Conservation (phyloP, 2,797 vertebrate species). For the Scomberomorus guttatus region DNA sequence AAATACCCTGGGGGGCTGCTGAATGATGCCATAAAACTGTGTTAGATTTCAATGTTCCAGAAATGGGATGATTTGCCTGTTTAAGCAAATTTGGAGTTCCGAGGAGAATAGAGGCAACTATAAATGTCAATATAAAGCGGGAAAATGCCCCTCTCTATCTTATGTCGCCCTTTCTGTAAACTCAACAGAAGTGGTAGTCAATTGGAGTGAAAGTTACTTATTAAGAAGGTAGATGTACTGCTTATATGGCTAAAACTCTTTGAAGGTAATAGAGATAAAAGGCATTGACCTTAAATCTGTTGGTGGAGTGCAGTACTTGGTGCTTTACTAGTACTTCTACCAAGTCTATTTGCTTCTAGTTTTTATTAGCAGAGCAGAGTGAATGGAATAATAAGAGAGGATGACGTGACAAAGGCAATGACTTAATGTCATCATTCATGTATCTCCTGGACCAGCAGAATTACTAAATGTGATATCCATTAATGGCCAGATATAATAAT, state of each 20-base stretch:
- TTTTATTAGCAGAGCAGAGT: too few relatives aligned
- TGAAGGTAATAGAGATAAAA: not conserved
- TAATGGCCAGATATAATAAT: too few relatives aligned
- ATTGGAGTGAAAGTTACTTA: not conserved
- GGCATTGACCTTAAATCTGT: too few relatives aligned
- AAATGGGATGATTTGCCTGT: slow-evolving; percentile 23
- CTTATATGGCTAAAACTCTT: not conserved
- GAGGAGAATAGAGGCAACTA: not conserved
- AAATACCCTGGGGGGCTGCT: slow-evolving; percentile 26
- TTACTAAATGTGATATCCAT: not conserved
- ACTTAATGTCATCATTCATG: not conserved
- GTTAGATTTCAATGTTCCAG: slow-evolving; percentile 24
- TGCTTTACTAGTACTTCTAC: too few relatives aligned
- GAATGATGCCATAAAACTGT: slow-evolving; percentile 48
- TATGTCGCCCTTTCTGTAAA: slow-evolving; percentile 7
- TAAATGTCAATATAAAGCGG: slow-evolving; percentile 4
- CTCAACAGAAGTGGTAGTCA: not conserved
- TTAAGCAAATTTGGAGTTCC: slow-evolving; percentile 33
- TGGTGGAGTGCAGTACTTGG: too few relatives aligned
- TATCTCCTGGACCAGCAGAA: not conserved
- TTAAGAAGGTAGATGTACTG: too few relatives aligned
- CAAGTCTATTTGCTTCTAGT: too few relatives aligned
- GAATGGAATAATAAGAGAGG: too few relatives aligned
- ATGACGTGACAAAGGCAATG: not conserved
- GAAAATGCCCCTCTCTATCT: slow-evolving; percentile 4